Conservation (phyloP, 2,888 invertebrate genomes). For the Apamea sordens region DNA sequence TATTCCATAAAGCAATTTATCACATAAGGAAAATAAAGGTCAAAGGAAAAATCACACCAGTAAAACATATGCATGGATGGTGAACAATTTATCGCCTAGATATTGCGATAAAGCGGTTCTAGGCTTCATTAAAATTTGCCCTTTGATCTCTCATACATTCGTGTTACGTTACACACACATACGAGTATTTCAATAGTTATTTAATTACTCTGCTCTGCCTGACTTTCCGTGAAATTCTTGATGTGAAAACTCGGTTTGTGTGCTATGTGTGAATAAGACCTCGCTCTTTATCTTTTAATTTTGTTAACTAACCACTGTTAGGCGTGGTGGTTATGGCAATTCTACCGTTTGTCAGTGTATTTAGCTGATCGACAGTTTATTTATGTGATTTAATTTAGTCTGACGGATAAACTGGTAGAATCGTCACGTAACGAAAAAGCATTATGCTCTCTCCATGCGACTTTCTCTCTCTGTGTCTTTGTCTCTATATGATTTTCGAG, state of each 20-base stretch:
- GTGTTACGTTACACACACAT: slow-evolving; percentile 37
- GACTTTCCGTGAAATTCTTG: slow-evolving; percentile 2
- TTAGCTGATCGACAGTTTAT: background rate
- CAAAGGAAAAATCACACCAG: background rate
- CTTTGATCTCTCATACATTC: slow-evolving; percentile 71
- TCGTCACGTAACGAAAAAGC: too few relatives aligned
- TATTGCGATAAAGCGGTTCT: slow-evolving; percentile 61
- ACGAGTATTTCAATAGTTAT: slow-evolving; percentile 40
- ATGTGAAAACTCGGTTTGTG: slow-evolving; percentile 21
- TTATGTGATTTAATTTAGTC: too few relatives aligned
- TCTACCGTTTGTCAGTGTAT: background rate
- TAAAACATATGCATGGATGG: slow-evolving; percentile 27
- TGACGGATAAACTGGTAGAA: too few relatives aligned
- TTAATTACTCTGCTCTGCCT: slow-evolving; percentile 33
- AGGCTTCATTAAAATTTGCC: slow-evolving; percentile 76
- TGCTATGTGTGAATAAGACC: background rate
- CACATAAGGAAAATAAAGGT: background rate
- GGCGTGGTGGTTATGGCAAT: background rate
- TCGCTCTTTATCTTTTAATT: background rate
- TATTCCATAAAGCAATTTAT: background rate
- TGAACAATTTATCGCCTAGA: slow-evolving; percentile 34
- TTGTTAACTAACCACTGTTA: background rate
- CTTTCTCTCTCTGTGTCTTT: too few relatives aligned
- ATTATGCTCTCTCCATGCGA: too few relatives aligned
- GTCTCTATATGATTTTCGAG: too few relatives aligned